Base-by-base conservation (phyloP, 2,888 invertebrate species). In the Trissoscelio sp. region DNA sequence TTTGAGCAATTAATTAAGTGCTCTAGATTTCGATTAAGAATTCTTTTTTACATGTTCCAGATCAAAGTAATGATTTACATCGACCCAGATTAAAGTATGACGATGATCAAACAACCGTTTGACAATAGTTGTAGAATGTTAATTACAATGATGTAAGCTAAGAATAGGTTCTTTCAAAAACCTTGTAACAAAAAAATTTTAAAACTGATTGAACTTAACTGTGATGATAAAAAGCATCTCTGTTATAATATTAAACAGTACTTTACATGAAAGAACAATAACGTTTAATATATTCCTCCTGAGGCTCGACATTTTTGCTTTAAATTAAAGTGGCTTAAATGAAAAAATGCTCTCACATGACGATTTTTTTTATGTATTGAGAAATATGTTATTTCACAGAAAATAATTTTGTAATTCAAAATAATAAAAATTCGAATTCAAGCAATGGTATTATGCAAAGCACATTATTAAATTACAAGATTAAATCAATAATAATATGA, bases 31-130 rank as follows among this genome's bases (percentile, higher is more conserved):
- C 31, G 20, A 53, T 79, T 39, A 39, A 70, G 31, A 69, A 78
- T 34, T 46, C 18, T 62, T 69, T 64, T 73, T 70, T 69, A 58
- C 53, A 53, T 72, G 74, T 48, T 60, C 67, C 24, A 82, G 79
- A 83, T 83, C 31, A 44, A 37, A 53, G 42, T 44, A 70, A 66
- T 64, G 79, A 79, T 81, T 82, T 64, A 78, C 51, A 82, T 60
- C 81, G 84, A 85, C 85, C 85, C 82, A 85, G 83, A 78, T 84
- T 75, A 51, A 66, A 57, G 73, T 53, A 64, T 39, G 82, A 77
- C 81, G 64, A 44, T 69, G 73, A 83, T 83, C 82, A 60, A 58
- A 62, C 18, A 48, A 55, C 18, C 69, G 67, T 66, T 82, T 77
- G 73, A 82, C 79, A 82, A 82, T 82, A 70, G 82, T 77, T 73